Percentiles rank a stretch among this genome's conserved stretches.
Evolutionary conservation across 2,888 invertebrate genomes (phyloP).

Genomic region (Orthosia incerta): DNA sequence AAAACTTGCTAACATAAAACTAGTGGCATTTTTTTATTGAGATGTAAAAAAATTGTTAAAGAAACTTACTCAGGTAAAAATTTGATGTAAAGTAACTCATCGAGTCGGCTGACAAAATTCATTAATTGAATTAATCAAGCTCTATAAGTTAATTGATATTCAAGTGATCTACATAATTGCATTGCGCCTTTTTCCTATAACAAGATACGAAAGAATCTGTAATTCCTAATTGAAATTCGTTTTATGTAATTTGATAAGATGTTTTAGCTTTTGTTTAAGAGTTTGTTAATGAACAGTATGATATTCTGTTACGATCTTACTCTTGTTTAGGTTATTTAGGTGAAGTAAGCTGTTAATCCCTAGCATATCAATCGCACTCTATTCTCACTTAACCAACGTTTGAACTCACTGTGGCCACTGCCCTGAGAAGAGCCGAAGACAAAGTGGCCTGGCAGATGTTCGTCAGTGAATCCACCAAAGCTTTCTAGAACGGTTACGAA

Average conservation of each 20-base stretch:
- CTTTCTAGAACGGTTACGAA: no score
- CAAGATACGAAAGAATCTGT: constrained; percentile 3
- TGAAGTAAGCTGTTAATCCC: no score
- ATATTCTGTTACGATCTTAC: no score
- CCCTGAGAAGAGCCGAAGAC: no score
- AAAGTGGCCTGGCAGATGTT: no score
- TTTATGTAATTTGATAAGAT: constrained; percentile 8
- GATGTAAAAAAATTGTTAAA: background rate
- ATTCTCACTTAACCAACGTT: no score
- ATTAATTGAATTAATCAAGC: constrained; percentile 43
- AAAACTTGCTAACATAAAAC: no score
- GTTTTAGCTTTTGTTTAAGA: background rate
- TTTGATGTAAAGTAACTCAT: background rate
- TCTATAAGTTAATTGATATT: constrained; percentile 43
- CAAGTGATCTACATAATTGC: constrained; percentile 53
- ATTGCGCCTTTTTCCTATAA: constrained; percentile 30
- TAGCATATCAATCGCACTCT: no score
- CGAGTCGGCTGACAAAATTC: constrained; percentile 14
- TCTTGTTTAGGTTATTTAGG: no score
- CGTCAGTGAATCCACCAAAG: no score
- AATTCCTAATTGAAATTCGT: constrained; percentile 16
- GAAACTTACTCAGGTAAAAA: background rate
- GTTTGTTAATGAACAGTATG: background rate
- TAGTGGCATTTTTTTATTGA: no score
- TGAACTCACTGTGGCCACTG: no score